Base-by-base conservation (phyloP, 2,797 vertebrate species). In the Lacerta agilis region DNA sequence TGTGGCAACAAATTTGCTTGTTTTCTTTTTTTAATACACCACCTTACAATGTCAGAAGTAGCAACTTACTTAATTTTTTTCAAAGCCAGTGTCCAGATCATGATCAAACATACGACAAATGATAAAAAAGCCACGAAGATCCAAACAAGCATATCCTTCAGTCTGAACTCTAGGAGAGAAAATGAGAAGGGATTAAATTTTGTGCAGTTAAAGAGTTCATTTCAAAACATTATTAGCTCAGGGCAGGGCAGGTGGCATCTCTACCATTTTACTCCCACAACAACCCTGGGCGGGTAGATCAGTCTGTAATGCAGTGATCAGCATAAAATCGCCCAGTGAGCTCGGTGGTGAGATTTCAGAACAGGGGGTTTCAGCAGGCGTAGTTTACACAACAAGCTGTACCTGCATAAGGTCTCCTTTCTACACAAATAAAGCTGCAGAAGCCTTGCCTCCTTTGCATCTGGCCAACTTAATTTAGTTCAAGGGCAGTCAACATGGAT, bases 31-130 rank as follows among this genome's bases (percentile, higher is more conserved):
- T 49, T 13, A 49, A 49, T 15, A 49, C 49, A 49, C 49, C 27
- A 33, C 45, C 13, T 23, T 8, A 15, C 58, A 49, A 67, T 4
- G 8, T 86, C 79, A 67, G 87, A 91, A 90, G 18, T 4, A 72
- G 0, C 66, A 33, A 90, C 93, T 93, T 96, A 99, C 99, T 97
- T 98, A 92, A 96, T 97, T 85, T 97, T 96, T 91, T 98, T 99
- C 89, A 98, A 91, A 93, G 96, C 95, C 86, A 98, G 92, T 80
- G 97, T 96, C 97, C 98, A 98, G 79, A 94, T 94, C 92, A 98
- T 91, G 91, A 98, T 96, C 93, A 99, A 92, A 93, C 98, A 97
- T 94, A 97, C 88, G 79, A 98, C 95, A 89, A 96, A 97, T 69
- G 96, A 97, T 86, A 99, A 96, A 87, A 98, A 79, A 0, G 92